These are phyloP conservation scores for Corvus moneduloides DNA, from an alignment of 2,113 vertebrate genomes.

Conservation along the genomic window DNA sequence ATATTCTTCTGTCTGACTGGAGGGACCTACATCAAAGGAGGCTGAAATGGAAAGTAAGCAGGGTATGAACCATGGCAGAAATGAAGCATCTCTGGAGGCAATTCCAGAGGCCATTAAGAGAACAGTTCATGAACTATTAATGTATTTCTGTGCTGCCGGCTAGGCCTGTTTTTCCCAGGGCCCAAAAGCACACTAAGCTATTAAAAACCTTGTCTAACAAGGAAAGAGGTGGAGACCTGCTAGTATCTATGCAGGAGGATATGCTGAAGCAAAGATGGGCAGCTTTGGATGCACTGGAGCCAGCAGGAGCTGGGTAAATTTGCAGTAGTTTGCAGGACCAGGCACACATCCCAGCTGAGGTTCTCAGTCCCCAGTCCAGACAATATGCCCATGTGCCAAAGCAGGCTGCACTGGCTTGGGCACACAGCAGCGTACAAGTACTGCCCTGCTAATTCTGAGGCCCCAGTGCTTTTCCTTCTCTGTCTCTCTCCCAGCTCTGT, in stretches of 20 bases:
- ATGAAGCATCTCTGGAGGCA: neutral
- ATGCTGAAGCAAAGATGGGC: neutral
- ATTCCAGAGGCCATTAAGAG: neutral
- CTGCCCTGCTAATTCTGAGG: neutral
- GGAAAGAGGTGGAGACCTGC: neutral
- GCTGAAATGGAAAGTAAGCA: neutral
- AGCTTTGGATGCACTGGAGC: neutral
- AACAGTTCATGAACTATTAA: constrained; percentile 28
- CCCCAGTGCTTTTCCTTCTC: neutral
- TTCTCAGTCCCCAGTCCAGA: neutral
- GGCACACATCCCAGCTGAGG: neutral
- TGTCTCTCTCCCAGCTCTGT: neutral
- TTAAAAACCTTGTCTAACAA: neutral
- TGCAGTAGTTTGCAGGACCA: neutral
- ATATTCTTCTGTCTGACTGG: neutral
- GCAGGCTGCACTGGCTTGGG: neutral
- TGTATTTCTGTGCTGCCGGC: neutral
- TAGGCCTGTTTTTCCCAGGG: neutral
- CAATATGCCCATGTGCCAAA: neutral
- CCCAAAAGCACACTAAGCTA: neutral
- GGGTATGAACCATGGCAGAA: neutral
- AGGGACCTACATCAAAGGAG: constrained; percentile 18
- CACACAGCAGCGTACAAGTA: no score
- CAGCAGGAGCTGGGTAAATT: neutral
- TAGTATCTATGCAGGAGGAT: neutral